Conservation (phyloP, 2,113 vertebrate species). For the Protomyctophum bolini region DNA sequence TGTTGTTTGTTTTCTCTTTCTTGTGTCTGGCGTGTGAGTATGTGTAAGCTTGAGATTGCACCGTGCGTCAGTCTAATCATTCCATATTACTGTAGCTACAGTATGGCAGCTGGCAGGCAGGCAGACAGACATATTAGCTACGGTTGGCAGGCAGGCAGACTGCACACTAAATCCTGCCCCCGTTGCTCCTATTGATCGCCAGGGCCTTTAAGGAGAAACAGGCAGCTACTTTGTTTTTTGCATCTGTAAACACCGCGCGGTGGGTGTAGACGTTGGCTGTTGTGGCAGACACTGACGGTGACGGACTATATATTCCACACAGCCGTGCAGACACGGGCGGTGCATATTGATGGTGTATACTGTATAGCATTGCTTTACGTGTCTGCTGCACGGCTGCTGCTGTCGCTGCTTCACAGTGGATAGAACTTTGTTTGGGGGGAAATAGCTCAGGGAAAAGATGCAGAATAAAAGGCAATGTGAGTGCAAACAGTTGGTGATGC, state of each 20-base stretch:
- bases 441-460: too few relatives aligned
- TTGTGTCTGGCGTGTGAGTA: too few relatives aligned
- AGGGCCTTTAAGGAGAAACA: constrained; percentile 39
- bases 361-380: constrained; percentile 6
- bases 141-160: constrained; percentile 43
- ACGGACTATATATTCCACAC: constrained; percentile 4
- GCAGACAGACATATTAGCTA: constrained; percentile 38
- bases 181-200: constrained; percentile 65
- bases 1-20: too few relatives aligned
- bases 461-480: background rate
- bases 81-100: constrained; percentile 38
- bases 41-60: constrained; percentile 28
- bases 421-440: too few relatives aligned
- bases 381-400: background rate
- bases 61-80: constrained; percentile 46
- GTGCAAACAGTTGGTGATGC: background rate
- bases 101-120: constrained; percentile 63
- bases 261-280: background rate
- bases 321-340: background rate
- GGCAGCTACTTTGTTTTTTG: constrained; percentile 54
- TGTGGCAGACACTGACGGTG: constrained; percentile 10
- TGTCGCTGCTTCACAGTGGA: background rate
- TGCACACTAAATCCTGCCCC: constrained; percentile 56
- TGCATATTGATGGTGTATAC: constrained; percentile 6
- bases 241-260: constrained; percentile 37